A percentile compares a stretch with the other conserved stretches of the same genome.
phyloP scores from a whole-genome alignment of 2,888 invertebrate species.

The Drosophila niveifrons region DNA sequence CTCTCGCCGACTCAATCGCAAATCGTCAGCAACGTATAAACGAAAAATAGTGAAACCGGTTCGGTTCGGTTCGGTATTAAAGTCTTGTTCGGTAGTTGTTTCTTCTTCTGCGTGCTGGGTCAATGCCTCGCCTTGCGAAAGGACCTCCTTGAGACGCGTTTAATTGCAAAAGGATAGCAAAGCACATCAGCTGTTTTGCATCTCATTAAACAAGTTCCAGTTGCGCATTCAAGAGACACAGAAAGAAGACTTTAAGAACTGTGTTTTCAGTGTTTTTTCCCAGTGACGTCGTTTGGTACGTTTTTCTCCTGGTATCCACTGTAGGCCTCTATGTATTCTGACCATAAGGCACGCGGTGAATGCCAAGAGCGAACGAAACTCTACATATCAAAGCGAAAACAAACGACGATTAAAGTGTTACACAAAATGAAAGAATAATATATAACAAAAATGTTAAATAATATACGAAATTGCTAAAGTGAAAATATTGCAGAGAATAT shows the following conservation, averaged over 20 bases:
- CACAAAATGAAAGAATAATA: background rate
- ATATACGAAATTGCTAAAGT: too few relatives aligned
- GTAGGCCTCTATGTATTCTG: constrained; percentile 95
- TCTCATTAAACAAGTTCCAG: constrained; percentile 44
- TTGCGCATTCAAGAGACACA: constrained; percentile 7
- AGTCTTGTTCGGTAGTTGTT: too few relatives aligned
- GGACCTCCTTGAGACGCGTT: constrained; percentile 11
- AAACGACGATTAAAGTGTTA: constrained; percentile 29
- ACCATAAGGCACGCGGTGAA: constrained; percentile 99
- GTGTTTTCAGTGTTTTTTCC: background rate
- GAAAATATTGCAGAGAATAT: too few relatives aligned
- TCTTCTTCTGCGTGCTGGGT: constrained; percentile 21
- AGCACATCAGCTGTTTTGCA: constrained; percentile 52
- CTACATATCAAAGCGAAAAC: constrained; percentile 72
- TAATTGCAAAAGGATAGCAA: constrained; percentile 28
- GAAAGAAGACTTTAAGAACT: background rate
- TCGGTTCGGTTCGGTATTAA: constrained; percentile 44
- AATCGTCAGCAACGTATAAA: background rate
- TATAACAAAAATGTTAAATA: background rate
- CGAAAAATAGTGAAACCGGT: constrained; percentile 53
- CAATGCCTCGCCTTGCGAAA: constrained; percentile 27
- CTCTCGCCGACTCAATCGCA: background rate
- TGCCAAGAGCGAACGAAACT: constrained; percentile 96
- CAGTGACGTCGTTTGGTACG: constrained; percentile 71
- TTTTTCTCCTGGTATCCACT: constrained; percentile 97